Conservation (phyloP, 1,140 invertebrate genomes). For the Scaptomyza hsui region DNA sequence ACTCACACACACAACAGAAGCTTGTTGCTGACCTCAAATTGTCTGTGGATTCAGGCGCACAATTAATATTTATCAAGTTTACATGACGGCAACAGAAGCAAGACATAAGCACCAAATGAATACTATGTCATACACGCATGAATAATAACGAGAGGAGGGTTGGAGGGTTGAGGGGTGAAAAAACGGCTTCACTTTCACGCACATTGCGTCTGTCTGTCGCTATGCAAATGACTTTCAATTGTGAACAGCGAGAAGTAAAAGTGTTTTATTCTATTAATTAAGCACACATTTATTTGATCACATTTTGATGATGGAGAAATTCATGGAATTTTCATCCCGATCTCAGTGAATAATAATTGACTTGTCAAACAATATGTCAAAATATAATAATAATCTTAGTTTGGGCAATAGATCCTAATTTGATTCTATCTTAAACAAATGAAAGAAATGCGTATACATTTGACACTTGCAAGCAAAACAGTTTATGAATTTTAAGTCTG, state of each 20-base stretch:
- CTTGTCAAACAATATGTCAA: conserved; percentile 25
- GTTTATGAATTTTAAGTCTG: conserved; percentile 17
- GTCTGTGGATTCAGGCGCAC: conserved; percentile 47
- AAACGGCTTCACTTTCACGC: conserved; percentile 45
- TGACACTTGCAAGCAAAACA: neutral
- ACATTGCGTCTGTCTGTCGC: neutral
- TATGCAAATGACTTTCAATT: conserved; percentile 77
- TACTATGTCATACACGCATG: neutral
- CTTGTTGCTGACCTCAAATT: conserved; percentile 68
- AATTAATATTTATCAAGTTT: conserved; percentile 76
- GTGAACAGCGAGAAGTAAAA: conserved; percentile 60
- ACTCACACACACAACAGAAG: conserved; percentile 9
- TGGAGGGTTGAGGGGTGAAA: neutral
- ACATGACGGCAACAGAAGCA: conserved; percentile 39
- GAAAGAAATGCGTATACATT: neutral
- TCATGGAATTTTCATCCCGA: conserved; percentile 19
- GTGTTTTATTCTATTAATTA: conserved; percentile 72
- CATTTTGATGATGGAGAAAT: conserved; percentile 44
- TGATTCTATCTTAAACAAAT: neutral
- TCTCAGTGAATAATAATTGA: conserved; percentile 12
- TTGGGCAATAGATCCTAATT: neutral
- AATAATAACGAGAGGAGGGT: neutral
- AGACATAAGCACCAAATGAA: conserved; percentile 13
- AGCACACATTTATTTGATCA: conserved; percentile 46
- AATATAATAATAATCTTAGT: conserved; percentile 7